Base-by-base conservation (phyloP, 2,113 vertebrate genomes). In the Takifugu bimaculatus region DNA sequence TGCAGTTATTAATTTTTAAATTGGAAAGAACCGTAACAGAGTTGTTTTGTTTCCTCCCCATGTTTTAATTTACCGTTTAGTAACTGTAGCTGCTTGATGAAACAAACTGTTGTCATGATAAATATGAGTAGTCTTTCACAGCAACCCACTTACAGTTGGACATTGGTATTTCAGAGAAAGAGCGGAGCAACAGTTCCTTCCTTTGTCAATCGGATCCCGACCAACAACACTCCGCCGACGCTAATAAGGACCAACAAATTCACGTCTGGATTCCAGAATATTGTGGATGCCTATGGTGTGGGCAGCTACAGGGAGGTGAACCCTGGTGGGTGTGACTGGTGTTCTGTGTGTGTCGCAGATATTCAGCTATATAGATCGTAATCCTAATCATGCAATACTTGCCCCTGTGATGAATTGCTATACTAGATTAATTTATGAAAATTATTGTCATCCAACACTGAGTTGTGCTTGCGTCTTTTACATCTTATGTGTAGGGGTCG, bases 271-370 rank as follows among this genome's bases (percentile, higher is more conserved):
- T 99, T 99, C 83, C 97, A 99, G 85, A 96, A 91, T 77, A 99
- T 99, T 1, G 97, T 99, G 59, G 95, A 99, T 2, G 93, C 96
- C n/a, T 99, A 99, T 0, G 97, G 96, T 11, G 93, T 99, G 13
- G 93, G 93, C 25, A 93, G 50, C 80, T 99, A 99, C 50, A 84
- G 94, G 50, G 97, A 99, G 80, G 93, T 99, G 35, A 99, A 99
- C 83, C 97, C 97, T 88, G 95, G 96, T 98, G 60, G 71, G 78
- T 64, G n/a, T 15, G 14, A 45, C 26, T 51, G 50, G 39, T 2
- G 13, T 71, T 48, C 28, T 45, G 6, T 13, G 29, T 39, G 35
- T 6, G 4, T 11, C 35, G 11, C 7, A 39, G 35, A 39, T 39
- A 11, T 39, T 39, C 35, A 39, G 2, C 35, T 39, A 39, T 39